Evolutionary conservation across 1,140 invertebrate genomes (phyloP).

Genomic region (Bombus superbus): DNA sequence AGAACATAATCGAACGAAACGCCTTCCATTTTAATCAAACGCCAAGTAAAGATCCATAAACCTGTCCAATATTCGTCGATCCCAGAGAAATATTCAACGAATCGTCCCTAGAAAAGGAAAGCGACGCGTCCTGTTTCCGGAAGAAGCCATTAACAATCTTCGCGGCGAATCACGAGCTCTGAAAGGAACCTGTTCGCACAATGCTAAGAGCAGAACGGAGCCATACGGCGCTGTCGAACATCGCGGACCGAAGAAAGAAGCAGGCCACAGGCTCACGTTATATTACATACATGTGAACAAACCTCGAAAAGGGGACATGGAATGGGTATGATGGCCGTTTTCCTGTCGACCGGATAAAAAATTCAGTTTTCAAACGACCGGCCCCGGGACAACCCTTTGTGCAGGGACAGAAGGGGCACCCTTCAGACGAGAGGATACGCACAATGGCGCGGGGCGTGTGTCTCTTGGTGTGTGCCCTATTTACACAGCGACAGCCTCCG

Average conservation of each 20-base stretch:
- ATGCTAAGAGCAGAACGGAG: neutral
- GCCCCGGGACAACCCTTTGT: conserved; percentile 67
- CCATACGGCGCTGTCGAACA: conserved; percentile 53
- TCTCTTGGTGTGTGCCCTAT: conserved; percentile 70
- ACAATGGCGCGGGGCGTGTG: conserved; percentile 58
- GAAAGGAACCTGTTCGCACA: conserved; percentile 8
- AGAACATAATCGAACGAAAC: neutral
- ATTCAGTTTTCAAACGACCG: conserved; percentile 69
- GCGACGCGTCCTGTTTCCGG: neutral
- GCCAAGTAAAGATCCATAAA: neutral
- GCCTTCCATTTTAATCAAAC: neutral
- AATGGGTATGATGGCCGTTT: conserved; percentile 71
- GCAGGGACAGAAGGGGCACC: conserved; percentile 67
- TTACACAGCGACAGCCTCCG: conserved; percentile 72
- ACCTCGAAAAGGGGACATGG: conserved; percentile 26
- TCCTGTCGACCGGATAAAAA: conserved; percentile 74
- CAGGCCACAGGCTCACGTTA: neutral
- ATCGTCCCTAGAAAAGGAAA: fast-evolving
- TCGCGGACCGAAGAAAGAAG: conserved; percentile 15
- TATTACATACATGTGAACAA: conserved; percentile 1
- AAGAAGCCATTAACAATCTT: conserved; percentile 3
- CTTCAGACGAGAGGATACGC: conserved; percentile 59
- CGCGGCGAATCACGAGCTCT: neutral
- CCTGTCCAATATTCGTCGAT: neutral
- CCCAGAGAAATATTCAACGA: neutral